Evolutionary conservation across 1,140 invertebrate species (phyloP), one percentile per base, ranked within the genome.

Genomic region (Formica selysi): DNA sequence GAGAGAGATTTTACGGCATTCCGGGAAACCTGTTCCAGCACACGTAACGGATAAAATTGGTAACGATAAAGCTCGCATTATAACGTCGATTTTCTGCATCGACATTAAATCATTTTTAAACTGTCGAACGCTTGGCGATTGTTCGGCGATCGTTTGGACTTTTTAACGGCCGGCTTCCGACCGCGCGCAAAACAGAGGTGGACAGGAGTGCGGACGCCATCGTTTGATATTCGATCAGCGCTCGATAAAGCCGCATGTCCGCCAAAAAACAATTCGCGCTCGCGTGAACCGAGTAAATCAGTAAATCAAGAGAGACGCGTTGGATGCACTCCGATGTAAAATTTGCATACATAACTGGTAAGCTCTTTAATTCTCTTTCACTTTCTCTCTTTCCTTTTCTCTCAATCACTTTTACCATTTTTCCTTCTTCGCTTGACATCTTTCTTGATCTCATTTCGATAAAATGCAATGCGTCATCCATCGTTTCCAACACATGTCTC

Each of bases 381-480:
- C 41, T 44, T 10, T 51, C 32, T n/a, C n/a, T 19, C 3, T 68
- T 29, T n/a, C 7, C 16, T 10, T 79, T 54, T 29, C 26, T 29
- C 26, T 13, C 29, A 16, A 67, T 62, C 38, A 29, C 48, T 87
- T 88, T 79, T 64, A 51, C 57, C 70, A 26, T 54, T 32, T 48
- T 71, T 38, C 70, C 26, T 86, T 54, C 65, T 79, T 88, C 54
- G 51, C 44, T 16, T 44, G 44, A 80, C 76, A 29, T 54, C 44
- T 80, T 29, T 67, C 85, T 88, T 64, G 32, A n/a, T 61, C 68
- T 54, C 73, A 10, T 44, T 65, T 74, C 26, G 54, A 74, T 70
- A 87, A 86, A 91, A 90, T 74, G 84, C 90, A 87, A 80, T 89
- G 89, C 90, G 87, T 92, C 90, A 93, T 91, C 81, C 89, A 87